Conservation (phyloP, 2,113 vertebrate genomes). For the Phocoena sinus region DNA sequence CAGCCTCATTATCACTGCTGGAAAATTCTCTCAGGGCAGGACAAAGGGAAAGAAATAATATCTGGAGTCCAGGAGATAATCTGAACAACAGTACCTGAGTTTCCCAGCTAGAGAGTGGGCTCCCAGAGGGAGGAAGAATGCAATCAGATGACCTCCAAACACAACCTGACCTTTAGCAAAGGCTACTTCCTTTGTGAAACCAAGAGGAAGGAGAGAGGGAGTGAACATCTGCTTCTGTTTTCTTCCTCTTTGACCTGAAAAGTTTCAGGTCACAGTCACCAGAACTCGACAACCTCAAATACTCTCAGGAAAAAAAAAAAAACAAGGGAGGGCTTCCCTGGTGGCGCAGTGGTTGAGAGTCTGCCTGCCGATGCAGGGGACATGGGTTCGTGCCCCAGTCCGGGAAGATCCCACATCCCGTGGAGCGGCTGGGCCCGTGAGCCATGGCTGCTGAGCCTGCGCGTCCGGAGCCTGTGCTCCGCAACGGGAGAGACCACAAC, state of each 20-base stretch:
- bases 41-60: not conserved
- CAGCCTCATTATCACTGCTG: not conserved
- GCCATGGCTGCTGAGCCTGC: too few relatives aligned
- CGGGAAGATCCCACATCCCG: too few relatives aligned
- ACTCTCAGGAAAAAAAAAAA: not conserved
- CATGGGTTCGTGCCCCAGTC: too few relatives aligned
- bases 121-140: not conserved
- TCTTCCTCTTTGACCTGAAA: not conserved
- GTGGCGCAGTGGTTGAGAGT: too few relatives aligned
- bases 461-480: too few relatives aligned
- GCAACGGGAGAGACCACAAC: too few relatives aligned
- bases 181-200: not conserved
- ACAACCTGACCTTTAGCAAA: slow-evolving; percentile 35
- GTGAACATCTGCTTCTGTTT: not conserved
- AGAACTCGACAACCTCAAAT: not conserved
- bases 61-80: not conserved
- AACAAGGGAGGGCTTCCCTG: too few relatives aligned
- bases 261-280: not conserved
- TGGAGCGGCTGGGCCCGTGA: too few relatives aligned
- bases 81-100: not conserved
- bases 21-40: not conserved
- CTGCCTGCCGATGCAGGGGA: too few relatives aligned
- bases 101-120: not conserved
- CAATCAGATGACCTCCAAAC: not conserved
- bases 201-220: not conserved